Evolutionary conservation across 2,888 invertebrate species (phyloP), one percentile per base, ranked within the genome.

Genomic region (Chalcis sispes): DNA sequence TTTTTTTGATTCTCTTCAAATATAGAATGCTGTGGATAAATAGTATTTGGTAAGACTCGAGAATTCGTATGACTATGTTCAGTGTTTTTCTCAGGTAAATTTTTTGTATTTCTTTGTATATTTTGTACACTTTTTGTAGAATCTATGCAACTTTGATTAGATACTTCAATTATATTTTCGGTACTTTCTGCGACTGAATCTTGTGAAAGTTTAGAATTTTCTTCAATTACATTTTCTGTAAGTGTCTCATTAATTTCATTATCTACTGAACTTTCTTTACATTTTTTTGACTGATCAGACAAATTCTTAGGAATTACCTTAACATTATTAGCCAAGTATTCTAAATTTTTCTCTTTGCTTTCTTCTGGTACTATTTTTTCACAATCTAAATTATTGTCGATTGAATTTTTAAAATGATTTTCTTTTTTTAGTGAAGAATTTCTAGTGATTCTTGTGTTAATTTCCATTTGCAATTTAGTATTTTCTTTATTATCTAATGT

Each of bases 401-500:
- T 15, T 29, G 52, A 58, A 59, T 65, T 70, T 20, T 70, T 75
- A 23, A 54, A 18, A 42, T 18, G 23, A 18, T 20, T 62, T 15
- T 72, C 67, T 64, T 56, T 62, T 72, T 58, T 64, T 4, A 56
- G 20, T 23, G 48, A n/a, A 1, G 46, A 36, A 52, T 59, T 65
- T 46, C 56, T 75, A 15, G 64, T 65, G 7, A 75, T 32, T 61
- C 42, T 67, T 56, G 50, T 2, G n/a, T 69, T 69, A 1, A 54
- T 32, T 13, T 66, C 70, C 10, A 65, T 66, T 50, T 69, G 46
- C 46, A 10, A 56, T 73, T 70, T 70, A 7, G 70, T 66, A 77
- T 77, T 75, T 40, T 75, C 75, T 52, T 75, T 75, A 36, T 75
- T 65, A 66, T 75, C 52, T 8, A 75, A 25, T 36, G 8, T 71